Evolutionary conservation across 1,140 invertebrate genomes (phyloP).

Genomic region (Eciton burchellii): DNA sequence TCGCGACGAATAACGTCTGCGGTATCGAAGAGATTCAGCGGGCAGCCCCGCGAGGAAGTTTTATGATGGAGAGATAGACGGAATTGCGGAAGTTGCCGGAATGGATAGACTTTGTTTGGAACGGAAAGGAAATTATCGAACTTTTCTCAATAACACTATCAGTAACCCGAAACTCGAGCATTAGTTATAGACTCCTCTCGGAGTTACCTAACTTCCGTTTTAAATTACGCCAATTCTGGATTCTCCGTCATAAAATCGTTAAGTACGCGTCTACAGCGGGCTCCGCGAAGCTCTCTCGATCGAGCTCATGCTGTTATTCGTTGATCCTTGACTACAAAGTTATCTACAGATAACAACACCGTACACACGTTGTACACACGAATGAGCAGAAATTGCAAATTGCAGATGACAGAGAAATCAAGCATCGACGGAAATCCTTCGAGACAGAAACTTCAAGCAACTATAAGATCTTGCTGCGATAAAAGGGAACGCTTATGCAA

Average conservation of each 20-base stretch:
- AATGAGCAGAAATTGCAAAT: too few relatives aligned
- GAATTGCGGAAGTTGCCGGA: constrained; percentile 26
- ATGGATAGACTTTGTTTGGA: constrained; percentile 41
- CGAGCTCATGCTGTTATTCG: neutral
- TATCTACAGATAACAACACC: too few relatives aligned
- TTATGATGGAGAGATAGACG: constrained; percentile 1
- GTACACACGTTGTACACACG: constrained; percentile 10
- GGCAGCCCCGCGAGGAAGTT: constrained; percentile 8
- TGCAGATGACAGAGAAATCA: constrained; percentile 20
- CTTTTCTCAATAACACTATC: constrained; percentile 48
- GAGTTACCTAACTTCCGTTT: constrained; percentile 34
- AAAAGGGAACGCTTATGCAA: neutral
- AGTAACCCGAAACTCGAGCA: constrained; percentile 32
- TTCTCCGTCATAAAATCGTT: constrained; percentile 39
- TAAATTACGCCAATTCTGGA: constrained; percentile 38
- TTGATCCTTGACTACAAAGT: neutral
- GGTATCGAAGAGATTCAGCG: constrained; percentile 2
- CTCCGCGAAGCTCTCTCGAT: constrained; percentile 9
- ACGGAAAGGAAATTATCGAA: constrained; percentile 29
- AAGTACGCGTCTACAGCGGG: constrained; percentile 9
- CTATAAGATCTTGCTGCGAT: constrained; percentile 10
- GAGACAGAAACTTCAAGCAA: neutral
- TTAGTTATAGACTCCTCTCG: constrained; percentile 33
- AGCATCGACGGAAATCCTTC: neutral
- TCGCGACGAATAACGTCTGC: constrained; percentile 2